These are phyloP conservation scores for Zaprionus gabonicus DNA, from an alignment of 1,140 invertebrate genomes.

Conservation along the genomic window DNA sequence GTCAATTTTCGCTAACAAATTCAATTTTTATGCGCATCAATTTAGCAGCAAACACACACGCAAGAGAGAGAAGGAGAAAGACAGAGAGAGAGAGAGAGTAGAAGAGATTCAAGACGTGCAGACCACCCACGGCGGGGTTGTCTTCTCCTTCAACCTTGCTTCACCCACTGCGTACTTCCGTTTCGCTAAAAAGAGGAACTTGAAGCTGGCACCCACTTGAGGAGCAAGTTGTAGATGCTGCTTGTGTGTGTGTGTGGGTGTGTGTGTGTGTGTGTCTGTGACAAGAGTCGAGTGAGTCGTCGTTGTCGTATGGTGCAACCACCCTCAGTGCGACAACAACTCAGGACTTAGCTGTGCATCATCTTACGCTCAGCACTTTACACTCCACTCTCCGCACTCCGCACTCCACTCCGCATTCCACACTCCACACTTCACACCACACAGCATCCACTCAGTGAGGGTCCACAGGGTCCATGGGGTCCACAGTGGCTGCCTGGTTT, in stretches of 20 bases:
- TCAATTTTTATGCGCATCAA: constrained; percentile 55
- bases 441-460: constrained; percentile 1
- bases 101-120: neutral
- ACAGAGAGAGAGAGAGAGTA: neutral
- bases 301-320: constrained; percentile 28
- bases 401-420: neutral
- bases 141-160: too few relatives aligned
- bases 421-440: constrained; percentile 10
- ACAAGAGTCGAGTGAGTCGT: constrained; percentile 16
- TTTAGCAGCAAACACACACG: constrained; percentile 26
- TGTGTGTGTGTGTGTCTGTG: neutral
- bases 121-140: constrained; percentile 10
- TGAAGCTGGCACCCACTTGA: constrained; percentile 52
- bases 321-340: constrained; percentile 34
- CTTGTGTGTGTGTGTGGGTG: neutral
- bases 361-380: constrained; percentile 38
- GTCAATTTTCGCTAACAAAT: constrained; percentile 54
- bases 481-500: constrained; percentile 28
- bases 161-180: neutral
- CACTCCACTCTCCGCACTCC: neutral
- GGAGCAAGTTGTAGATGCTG: constrained; percentile 20
- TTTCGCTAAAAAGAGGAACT: constrained; percentile 16
- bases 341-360: constrained; percentile 32
- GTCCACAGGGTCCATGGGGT: constrained; percentile 5
- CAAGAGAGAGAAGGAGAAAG: neutral